Base-by-base conservation (phyloP, 2,113 vertebrate species). In the Odontesthes bonariensis region DNA sequence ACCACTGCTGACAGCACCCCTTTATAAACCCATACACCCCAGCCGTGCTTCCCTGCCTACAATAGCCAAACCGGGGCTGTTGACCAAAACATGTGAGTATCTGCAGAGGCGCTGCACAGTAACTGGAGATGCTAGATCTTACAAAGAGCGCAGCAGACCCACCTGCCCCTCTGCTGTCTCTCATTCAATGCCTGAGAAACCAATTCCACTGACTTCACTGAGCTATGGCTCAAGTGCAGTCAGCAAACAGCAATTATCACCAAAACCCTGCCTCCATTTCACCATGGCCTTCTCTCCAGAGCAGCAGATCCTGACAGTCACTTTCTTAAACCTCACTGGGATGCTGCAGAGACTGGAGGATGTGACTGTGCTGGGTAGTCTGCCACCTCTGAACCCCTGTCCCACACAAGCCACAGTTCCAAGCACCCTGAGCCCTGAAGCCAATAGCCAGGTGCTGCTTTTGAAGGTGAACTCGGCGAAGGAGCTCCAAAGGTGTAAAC, bases 211-310 rank as follows among this genome's bases (percentile, higher is more conserved):
- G 69, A 49, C 81, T 14, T 11, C 69, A 1, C 66, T 83, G 55
- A 73, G 55, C 76, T 93, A 92, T 3, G 91, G 90, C 56, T 86
- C 92, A 62, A 44, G 56, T 52, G 27, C 56, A 61, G 77, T 66
- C 78, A 70, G 27, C 35, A 46, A 75, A 55, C 64, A 53, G 49
- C 61, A 57, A 58, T 9, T 64, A 56, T 83, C 75, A 72, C 62
- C 66, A 12, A 79, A 35, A 9, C 93, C 92, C 16, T 75, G 14
- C 38, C 92, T 96, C 51, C 91, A 90, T 77, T 95, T 95, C 47
- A 71, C 89, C 8, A 71, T 94, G 75, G 73, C 82, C 88, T 95
- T 95, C 80, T 92, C 90, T 0, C 35, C 67, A 5, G 78, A 86
- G 0, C 81, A 89, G 33, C 89, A 91, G 72, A 89, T 75, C 2